Evolutionary conservation across 2,797 vertebrate genomes (phyloP).

Genomic region (Falco cherrug): DNA sequence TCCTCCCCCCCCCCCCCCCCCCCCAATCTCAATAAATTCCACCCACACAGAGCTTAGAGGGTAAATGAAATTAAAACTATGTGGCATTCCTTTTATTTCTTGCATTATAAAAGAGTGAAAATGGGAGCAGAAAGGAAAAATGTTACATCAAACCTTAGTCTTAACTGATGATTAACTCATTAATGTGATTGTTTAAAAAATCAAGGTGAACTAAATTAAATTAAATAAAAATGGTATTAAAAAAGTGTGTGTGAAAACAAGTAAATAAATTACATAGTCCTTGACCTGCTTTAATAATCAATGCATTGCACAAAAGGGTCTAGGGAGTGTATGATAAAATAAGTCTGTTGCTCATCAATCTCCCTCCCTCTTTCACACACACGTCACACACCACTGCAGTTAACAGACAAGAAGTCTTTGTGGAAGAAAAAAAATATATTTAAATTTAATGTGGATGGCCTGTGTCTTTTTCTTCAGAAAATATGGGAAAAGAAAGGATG

Average conservation of each 20-base stretch:
- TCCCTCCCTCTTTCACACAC: background rate
- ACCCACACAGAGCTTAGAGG: background rate
- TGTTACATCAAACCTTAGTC: background rate
- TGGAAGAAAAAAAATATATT: background rate
- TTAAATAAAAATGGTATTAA: background rate
- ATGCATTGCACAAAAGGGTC: background rate
- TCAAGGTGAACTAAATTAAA: background rate
- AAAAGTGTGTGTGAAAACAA: background rate
- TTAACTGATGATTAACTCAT: background rate
- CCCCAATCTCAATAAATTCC: background rate
- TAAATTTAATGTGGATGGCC: background rate
- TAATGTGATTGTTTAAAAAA: background rate
- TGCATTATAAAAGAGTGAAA: background rate
- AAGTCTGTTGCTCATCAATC: background rate
- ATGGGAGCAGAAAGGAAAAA: background rate
- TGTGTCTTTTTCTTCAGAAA: background rate
- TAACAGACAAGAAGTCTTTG: background rate
- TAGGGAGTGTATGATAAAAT: background rate
- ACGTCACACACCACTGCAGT: accelerated
- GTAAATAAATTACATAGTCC: background rate
- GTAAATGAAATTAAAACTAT: constrained; percentile 9
- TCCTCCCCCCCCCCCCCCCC: too few relatives aligned
- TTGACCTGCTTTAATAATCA: background rate
- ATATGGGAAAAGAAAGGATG: background rate
- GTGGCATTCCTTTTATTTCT: background rate